Conservation (phyloP, 2,113 vertebrate genomes). For the Stercorarius parasiticus region DNA sequence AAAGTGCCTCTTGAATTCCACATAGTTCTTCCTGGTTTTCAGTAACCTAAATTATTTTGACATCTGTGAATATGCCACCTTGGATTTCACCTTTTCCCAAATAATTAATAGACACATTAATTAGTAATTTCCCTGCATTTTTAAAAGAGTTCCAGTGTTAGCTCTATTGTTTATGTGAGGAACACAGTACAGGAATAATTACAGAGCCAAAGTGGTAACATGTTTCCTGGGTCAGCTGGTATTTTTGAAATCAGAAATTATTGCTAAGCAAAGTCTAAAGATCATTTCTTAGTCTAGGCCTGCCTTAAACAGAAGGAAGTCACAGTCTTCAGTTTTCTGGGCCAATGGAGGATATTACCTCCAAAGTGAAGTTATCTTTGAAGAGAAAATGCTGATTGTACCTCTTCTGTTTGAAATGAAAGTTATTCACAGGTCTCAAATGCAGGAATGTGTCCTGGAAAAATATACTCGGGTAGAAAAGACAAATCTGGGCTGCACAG, state of each 20-base stretch:
- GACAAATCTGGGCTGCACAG: background rate
- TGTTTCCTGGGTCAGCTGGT: background rate
- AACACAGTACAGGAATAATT: background rate
- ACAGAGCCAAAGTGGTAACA: background rate
- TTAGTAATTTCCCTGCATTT: constrained; percentile 32
- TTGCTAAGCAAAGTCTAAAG: background rate
- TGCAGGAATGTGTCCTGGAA: background rate
- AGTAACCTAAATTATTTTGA: constrained; percentile 69
- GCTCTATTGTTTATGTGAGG: background rate
- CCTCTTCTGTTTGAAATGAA: background rate
- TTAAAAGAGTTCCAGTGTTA: constrained; percentile 19
- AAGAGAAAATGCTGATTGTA: background rate
- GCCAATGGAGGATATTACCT: background rate
- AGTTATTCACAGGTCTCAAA: background rate
- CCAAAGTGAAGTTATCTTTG: background rate
- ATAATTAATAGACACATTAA: constrained; percentile 49
- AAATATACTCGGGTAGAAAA: background rate
- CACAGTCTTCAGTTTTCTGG: background rate
- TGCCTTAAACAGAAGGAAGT: background rate
- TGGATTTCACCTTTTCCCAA: constrained; percentile 45
- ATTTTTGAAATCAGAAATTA: background rate
- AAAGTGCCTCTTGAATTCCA: constrained; percentile 50
- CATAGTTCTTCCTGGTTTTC: constrained; percentile 7
- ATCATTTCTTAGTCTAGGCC: background rate
- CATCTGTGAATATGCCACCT: constrained; percentile 38